Evolutionary conservation across 2,888 invertebrate genomes (phyloP).

Genomic region (Cataglyphis altisquamis): DNA sequence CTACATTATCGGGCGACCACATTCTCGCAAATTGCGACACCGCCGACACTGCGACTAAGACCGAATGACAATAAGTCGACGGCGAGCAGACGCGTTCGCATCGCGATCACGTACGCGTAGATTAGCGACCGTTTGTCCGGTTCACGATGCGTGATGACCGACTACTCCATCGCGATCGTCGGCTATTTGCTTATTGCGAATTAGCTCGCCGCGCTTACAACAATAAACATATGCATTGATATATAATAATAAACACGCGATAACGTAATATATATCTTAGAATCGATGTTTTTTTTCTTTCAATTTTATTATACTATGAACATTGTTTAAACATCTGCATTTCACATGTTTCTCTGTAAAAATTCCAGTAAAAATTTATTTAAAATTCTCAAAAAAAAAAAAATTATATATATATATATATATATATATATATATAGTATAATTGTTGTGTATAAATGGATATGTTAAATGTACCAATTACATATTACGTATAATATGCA

Average conservation of each 20-base stretch:
- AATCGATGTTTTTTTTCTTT: neutral
- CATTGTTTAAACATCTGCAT: neutral
- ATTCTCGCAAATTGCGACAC: slow-evolving; percentile 63
- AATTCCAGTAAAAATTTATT: neutral
- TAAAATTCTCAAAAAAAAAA: neutral
- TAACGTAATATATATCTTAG: neutral
- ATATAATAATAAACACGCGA: slow-evolving; percentile 3
- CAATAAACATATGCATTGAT: neutral
- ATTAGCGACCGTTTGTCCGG: slow-evolving; percentile 53
- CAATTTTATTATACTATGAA: neutral
- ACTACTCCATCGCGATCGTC: slow-evolving; percentile 18
- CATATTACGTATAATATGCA: neutral
- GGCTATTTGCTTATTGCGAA: slow-evolving; percentile 2
- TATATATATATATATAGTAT: neutral
- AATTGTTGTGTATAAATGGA: neutral
- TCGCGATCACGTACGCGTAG: slow-evolving; percentile 55
- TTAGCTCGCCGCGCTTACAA: neutral
- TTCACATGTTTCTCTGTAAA: neutral
- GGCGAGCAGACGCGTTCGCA: slow-evolving; percentile 51
- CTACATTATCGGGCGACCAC: slow-evolving; percentile 47
- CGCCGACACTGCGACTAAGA: slow-evolving; percentile 60
- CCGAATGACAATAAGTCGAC: slow-evolving; percentile 66
- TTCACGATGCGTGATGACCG: slow-evolving; percentile 11
- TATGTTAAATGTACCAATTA: neutral
- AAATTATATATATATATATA: neutral